phyloP scores from a whole-genome alignment of 2,113 vertebrate species.

The Zeus faber region DNA sequence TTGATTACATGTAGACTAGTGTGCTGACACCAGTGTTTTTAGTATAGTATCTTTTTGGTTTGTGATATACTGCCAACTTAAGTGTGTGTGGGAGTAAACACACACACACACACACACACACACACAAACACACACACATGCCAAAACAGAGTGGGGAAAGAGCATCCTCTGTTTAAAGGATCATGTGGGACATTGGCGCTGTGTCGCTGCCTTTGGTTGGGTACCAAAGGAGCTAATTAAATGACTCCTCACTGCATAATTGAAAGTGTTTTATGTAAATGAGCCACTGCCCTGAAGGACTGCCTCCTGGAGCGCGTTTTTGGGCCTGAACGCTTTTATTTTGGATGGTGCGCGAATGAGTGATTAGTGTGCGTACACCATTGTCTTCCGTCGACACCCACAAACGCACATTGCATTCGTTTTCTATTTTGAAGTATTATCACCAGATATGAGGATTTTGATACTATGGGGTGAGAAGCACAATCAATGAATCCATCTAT shows the following conservation, averaged over 20 bases:
- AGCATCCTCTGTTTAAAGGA: background rate
- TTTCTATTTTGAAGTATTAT: too few species aligned
- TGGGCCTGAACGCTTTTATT: background rate
- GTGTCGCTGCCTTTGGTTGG: background rate
- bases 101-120: background rate
- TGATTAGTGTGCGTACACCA: background rate
- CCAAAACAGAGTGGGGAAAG: background rate
- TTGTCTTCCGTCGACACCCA: background rate
- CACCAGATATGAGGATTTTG: too few species aligned
- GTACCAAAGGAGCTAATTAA: slow-evolving; percentile 36
- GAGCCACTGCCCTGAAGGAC: slow-evolving; percentile 6
- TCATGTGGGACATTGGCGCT: background rate
- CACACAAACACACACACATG: too few species aligned
- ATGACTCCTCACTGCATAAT: slow-evolving; percentile 23
- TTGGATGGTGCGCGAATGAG: background rate
- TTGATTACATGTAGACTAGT: too few species aligned
- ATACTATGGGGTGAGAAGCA: too few species aligned
- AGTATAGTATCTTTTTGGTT: too few species aligned
- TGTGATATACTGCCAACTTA: too few species aligned
- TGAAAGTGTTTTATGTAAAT: slow-evolving; percentile 26
- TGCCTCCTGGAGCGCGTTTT: background rate
- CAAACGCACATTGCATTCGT: too few species aligned
- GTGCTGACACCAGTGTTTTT: too few species aligned
- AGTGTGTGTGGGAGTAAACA: background rate
- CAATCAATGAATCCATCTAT: too few species aligned